These are phyloP conservation scores for Recurvirostra avosetta DNA, from an alignment of 2,113 vertebrate genomes.

Conservation along the genomic window DNA sequence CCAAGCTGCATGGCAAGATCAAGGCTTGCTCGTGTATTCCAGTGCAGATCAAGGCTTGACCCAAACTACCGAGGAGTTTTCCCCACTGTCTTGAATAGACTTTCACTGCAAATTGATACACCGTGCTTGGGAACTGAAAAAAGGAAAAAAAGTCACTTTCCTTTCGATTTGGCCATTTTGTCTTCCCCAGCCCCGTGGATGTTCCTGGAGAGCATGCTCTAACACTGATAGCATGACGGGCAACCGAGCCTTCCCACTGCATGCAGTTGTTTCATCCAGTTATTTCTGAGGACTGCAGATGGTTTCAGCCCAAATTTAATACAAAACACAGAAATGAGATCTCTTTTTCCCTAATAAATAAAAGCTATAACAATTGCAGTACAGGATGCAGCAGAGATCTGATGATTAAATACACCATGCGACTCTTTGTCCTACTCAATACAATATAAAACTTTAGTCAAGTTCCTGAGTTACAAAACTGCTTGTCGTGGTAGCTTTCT, in stretches of 20 bases:
- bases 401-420: background rate
- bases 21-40: background rate
- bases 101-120: background rate
- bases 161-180: background rate
- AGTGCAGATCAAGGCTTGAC: background rate
- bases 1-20: background rate
- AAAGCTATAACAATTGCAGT: background rate
- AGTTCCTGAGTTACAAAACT: background rate
- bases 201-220: background rate
- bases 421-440: background rate
- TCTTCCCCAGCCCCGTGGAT: background rate
- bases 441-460: background rate
- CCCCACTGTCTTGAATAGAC: background rate
- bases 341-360: background rate
- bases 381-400: background rate
- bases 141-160: background rate
- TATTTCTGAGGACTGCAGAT: background rate
- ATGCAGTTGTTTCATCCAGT: background rate
- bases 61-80: background rate
- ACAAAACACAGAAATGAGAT: background rate
- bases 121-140: background rate
- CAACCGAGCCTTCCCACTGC: background rate
- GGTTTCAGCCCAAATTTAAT: background rate
- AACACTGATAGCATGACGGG: fast-evolving
- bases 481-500: background rate